Percentiles rank a stretch among this genome's conserved stretches.
Conservation (phyloP, 2,888 invertebrate species). For the Trachelus troglodyta region DNA sequence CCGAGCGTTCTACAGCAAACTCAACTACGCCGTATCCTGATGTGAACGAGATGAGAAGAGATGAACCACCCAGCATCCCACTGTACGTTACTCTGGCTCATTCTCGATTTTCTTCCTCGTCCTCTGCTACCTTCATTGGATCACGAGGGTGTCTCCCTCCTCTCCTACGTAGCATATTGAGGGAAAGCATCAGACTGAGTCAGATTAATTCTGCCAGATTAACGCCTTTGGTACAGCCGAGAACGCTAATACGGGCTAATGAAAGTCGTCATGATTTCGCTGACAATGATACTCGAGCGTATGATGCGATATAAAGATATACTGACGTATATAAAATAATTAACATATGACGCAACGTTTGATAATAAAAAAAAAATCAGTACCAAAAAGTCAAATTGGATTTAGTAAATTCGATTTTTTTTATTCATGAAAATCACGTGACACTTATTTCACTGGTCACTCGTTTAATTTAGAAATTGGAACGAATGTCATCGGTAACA, state of each 20-base stretch:
- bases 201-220: conserved; percentile 65
- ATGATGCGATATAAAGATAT: not conserved
- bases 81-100: not conserved
- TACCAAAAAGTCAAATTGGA: no score
- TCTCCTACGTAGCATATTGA: conserved; percentile 55
- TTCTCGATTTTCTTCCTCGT: not conserved
- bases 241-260: conserved; percentile 53
- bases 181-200: conserved; percentile 61
- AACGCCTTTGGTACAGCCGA: conserved; percentile 55
- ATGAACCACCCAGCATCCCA: conserved; percentile 1
- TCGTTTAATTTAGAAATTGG: not conserved
- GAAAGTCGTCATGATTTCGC: conserved; percentile 52
- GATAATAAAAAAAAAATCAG: not conserved
- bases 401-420: no score
- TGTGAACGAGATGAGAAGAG: conserved; percentile 34
- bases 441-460: not conserved
- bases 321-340: not conserved
- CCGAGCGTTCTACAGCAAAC: conserved; percentile 45
- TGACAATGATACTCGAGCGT: not conserved
- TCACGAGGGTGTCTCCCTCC: not conserved
- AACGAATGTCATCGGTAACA: not conserved
- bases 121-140: not conserved
- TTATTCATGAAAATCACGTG: not conserved
- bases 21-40: conserved; percentile 41
- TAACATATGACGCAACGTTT: not conserved